Percentiles rank a stretch among this genome's conserved stretches.
phyloP scores from a whole-genome alignment of 2,888 invertebrate species.

The Amphimallon solstitiale region DNA sequence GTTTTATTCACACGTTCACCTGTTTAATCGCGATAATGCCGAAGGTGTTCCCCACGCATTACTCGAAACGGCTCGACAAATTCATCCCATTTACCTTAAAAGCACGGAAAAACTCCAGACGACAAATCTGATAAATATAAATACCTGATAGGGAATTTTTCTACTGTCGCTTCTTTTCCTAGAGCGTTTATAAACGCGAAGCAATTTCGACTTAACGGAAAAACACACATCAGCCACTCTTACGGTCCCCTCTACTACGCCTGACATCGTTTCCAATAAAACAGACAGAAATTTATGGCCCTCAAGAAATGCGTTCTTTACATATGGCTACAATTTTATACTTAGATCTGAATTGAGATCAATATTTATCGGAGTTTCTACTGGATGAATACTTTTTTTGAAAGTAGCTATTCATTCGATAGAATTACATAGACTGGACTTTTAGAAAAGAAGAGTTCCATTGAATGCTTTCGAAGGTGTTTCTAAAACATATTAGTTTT shows the following conservation, averaged over 20 bases:
- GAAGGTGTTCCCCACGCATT: conserved; percentile 5
- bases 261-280: conserved; percentile 38
- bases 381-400: not conserved
- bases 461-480: no score
- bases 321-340: not conserved
- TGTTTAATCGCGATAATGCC: conserved; percentile 29
- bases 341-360: not conserved
- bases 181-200: conserved; percentile 14
- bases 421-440: no score
- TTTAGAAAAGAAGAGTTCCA: no score
- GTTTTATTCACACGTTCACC: conserved; percentile 26
- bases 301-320: conserved; percentile 2
- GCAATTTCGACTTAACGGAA: conserved; percentile 24
- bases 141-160: conserved; percentile 38
- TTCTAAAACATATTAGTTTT: no score
- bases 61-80: conserved; percentile 10
- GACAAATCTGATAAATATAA: conserved; percentile 46
- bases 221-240: conserved; percentile 22
- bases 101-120: conserved; percentile 8
- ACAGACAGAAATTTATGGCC: conserved; percentile 25
- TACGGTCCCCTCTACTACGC: not conserved
- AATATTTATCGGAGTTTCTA: not conserved
- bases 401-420: no score
- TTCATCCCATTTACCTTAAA: conserved; percentile 29
- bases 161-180: conserved; percentile 6